phyloP scores from a whole-genome alignment of 2,113 vertebrate species.

The Corythaeola cristata region DNA sequence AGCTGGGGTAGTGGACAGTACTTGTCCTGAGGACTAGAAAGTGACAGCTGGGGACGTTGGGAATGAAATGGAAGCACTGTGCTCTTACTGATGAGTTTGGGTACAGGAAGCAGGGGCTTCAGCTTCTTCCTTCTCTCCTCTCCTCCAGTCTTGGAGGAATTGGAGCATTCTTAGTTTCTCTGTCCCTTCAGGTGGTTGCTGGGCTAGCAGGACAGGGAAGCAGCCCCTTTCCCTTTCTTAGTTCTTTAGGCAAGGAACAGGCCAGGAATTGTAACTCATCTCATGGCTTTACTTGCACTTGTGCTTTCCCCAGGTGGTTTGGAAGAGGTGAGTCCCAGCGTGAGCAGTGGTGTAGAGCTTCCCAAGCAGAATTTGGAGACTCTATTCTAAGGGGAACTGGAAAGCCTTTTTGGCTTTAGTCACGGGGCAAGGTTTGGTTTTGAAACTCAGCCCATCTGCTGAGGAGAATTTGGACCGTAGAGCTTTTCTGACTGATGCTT shows the following conservation, averaged over 20 bases:
- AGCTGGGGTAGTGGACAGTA: background rate
- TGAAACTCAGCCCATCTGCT: background rate
- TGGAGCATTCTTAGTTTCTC: background rate
- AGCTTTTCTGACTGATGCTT: background rate
- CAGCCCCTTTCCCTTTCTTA: background rate
- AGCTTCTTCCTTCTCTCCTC: background rate
- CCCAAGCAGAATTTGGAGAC: background rate
- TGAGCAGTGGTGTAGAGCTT: background rate
- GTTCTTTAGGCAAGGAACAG: background rate
- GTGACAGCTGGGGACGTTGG: background rate
- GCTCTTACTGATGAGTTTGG: background rate
- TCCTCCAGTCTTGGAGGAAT: background rate
- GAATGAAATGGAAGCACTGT: background rate
- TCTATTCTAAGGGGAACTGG: background rate
- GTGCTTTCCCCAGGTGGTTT: background rate
- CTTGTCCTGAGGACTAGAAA: background rate
- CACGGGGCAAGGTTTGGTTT: background rate
- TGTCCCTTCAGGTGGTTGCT: background rate
- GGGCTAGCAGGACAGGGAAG: background rate
- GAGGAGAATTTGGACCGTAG: background rate
- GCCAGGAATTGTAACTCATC: background rate
- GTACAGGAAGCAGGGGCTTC: background rate
- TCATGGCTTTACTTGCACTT: background rate
- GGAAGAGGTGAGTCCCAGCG: background rate
- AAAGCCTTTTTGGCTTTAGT: background rate